These are phyloP conservation scores for Gonocerus acuteangulatus DNA, from an alignment of 2,888 invertebrate species.

Conservation along the genomic window DNA sequence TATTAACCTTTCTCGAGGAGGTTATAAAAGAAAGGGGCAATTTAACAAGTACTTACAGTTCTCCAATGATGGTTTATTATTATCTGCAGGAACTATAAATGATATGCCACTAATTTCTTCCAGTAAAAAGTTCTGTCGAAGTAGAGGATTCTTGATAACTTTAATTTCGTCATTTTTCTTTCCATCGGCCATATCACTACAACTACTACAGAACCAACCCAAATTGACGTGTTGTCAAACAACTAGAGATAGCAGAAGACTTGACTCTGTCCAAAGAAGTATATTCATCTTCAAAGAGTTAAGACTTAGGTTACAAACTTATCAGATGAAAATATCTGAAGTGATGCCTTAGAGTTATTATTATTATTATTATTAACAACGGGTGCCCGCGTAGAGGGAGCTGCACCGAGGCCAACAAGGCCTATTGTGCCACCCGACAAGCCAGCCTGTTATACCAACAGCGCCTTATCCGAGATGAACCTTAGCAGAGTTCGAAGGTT, in stretches of 20 bases:
- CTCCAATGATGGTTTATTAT: neutral
- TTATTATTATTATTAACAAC: too few relatives aligned
- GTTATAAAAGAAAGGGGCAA: neutral
- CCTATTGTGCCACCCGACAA: too few relatives aligned
- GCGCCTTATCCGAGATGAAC: too few relatives aligned
- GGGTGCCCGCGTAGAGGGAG: too few relatives aligned
- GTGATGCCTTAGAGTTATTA: too few relatives aligned
- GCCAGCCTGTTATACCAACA: too few relatives aligned
- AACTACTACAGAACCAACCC: neutral
- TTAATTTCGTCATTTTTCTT: conserved; percentile 21
- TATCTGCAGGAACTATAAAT: conserved; percentile 6
- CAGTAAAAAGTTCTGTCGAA: conserved; percentile 5
- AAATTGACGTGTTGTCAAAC: conserved; percentile 14
- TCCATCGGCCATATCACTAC: conserved; percentile 22
- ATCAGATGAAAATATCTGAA: too few relatives aligned
- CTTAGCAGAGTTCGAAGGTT: too few relatives aligned
- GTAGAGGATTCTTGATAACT: conserved; percentile 20
- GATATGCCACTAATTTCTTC: conserved; percentile 17
- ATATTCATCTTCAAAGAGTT: too few relatives aligned
- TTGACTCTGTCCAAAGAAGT: too few relatives aligned
- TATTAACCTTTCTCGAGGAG: conserved; percentile 14
- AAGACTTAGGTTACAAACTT: too few relatives aligned
- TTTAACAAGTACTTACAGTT: conserved; percentile 3
- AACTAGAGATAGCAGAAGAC: conserved; percentile 8
- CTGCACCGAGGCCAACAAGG: too few relatives aligned